These are phyloP conservation scores for Varroa destructor DNA, from an alignment of 1,140 invertebrate genomes.

Conservation along the genomic window DNA sequence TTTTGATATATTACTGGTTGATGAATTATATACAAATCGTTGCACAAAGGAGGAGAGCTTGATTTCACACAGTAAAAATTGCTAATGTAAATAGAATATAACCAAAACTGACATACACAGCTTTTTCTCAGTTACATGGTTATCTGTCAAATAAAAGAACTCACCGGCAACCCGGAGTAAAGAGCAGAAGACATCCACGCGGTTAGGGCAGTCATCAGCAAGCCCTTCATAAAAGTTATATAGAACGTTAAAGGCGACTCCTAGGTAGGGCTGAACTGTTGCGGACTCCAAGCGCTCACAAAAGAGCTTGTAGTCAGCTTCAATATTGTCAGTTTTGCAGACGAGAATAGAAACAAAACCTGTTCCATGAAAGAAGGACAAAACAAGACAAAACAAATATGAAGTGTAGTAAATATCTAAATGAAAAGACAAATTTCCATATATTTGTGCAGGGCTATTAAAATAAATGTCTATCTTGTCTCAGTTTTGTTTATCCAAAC, in stretches of 20 bases:
- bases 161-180: constrained; percentile 73
- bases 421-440: too few relatives aligned
- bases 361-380: neutral
- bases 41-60: neutral
- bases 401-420: neutral
- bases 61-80: neutral
- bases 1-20: neutral
- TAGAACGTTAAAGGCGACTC: constrained; percentile 38
- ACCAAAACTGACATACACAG: neutral
- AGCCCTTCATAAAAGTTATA: constrained; percentile 69
- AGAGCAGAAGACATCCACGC: constrained; percentile 82
- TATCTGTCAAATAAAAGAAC: constrained; percentile 49
- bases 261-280: constrained; percentile 26
- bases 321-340: constrained; percentile 8
- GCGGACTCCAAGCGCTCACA: constrained; percentile 7
- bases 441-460: too few relatives aligned
- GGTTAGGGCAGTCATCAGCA: constrained; percentile 61
- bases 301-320: neutral
- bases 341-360: constrained; percentile 26
- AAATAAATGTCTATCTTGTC: too few relatives aligned
- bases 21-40: neutral
- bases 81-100: neutral
- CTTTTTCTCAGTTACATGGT: neutral
- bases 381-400: constrained; percentile 24
- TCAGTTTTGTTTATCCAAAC: too few relatives aligned